Conservation (phyloP, 2,888 invertebrate genomes). For the Gymnosoma rotundatum region DNA sequence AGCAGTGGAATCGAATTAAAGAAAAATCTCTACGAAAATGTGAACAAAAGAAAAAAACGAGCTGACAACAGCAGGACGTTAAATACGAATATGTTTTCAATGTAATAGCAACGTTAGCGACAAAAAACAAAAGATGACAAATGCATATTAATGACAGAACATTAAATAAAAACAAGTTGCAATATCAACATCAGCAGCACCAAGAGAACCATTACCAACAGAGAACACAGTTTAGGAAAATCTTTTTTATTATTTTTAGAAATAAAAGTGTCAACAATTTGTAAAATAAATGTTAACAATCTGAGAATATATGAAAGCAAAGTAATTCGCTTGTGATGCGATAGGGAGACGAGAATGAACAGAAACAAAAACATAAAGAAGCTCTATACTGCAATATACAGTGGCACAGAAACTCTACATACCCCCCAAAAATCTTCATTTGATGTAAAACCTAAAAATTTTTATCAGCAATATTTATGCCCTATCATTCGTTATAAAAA, state of each 20-base stretch:
- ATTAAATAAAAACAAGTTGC: neutral
- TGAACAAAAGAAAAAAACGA: neutral
- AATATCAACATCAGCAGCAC: neutral
- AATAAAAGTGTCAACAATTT: conserved; percentile 47
- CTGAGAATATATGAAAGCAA: neutral
- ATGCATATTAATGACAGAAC: conserved; percentile 59
- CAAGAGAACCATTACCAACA: conserved; percentile 3
- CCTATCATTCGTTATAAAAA: too few relatives aligned
- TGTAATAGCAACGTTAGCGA: conserved; percentile 8
- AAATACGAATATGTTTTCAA: conserved; percentile 35
- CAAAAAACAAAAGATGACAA: conserved; percentile 37
- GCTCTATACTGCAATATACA: too few relatives aligned
- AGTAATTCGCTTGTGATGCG: neutral
- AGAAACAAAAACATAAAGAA: too few relatives aligned
- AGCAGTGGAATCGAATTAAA: conserved; percentile 7
- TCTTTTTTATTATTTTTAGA: conserved; percentile 18
- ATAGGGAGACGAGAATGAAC: too few relatives aligned
- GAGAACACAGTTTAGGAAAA: neutral
- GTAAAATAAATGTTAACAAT: conserved; percentile 34
- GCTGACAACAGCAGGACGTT: conserved; percentile 24
- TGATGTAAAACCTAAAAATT: too few relatives aligned
- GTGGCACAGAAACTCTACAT: too few relatives aligned
- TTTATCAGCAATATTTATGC: too few relatives aligned
- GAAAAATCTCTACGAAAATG: conserved; percentile 16
- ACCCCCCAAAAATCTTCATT: too few relatives aligned